Base-by-base conservation (phyloP, 2,888 invertebrate species). In the Aethes cnicana region DNA sequence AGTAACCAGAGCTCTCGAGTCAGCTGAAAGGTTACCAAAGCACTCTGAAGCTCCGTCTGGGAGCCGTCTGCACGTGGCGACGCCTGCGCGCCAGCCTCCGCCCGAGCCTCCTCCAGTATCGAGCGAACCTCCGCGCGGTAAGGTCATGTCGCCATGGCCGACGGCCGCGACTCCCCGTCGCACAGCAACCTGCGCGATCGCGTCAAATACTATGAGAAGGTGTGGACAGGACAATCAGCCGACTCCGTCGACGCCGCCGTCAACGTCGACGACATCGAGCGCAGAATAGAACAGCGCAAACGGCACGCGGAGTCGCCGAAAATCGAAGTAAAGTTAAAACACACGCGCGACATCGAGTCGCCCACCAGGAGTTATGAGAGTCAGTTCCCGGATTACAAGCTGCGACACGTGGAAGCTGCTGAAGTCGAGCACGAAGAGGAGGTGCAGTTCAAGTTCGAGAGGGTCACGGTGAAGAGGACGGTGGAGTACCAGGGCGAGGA, bases 191-290 rank as follows among this genome's bases (percentile, higher is more conserved):
- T 95, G 55, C 91, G 92, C 58, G 94, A 95, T 69, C 92, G 94
- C 65, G 95, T 96, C 63, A 92, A 91, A 63, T 95, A 95, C 77
- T 96, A 95, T 82, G 96, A 96, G 79, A 93, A 94, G 85, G 92
- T 95, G 59, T 95, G 94, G 94, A 91, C 92, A 55, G 92, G 93
- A 16, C 74, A 86, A 57, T 68, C 79, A 72, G 64, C 72, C 58
- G 80, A 90, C 68, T 70, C 80, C 41, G 76, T 84, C 54, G 83
- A 84, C 59, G 76, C 84, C 14, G 72, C 88, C 17, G 88, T 91
- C 12, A 90, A 92, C 74, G 92, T 93, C 11, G 84, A 87, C 54
- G 92, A 92, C 48, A 90, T 92, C 62, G 93, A 93, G 68, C 85
- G 91, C 44, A 88, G 92, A 46, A 80, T 93, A 53, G 92, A 93